Conservation (phyloP, 1,140 invertebrate species). For the Kradibia gibbosae region DNA sequence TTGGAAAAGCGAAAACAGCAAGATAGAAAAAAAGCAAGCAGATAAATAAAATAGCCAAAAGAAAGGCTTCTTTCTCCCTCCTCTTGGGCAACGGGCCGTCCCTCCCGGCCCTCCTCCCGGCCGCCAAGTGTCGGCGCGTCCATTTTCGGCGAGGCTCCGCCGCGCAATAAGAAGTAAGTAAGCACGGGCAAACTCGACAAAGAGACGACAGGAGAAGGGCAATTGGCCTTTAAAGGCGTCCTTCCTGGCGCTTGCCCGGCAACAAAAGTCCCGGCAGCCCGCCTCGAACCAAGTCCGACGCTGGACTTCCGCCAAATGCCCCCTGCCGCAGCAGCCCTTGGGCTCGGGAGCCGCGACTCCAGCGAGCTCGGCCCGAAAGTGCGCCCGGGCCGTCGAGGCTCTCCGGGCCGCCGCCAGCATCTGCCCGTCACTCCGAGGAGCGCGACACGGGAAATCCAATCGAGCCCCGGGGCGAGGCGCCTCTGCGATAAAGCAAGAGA, state of each 20-base stretch:
- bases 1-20: neutral
- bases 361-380: neutral
- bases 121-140: neutral
- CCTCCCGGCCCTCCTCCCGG: no score
- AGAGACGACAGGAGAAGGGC: conserved; percentile 7
- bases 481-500: neutral
- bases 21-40: no score
- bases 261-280: conserved; percentile 33
- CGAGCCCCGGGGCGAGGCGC: neutral
- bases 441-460: conserved; percentile 36
- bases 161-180: neutral
- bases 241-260: conserved; percentile 21
- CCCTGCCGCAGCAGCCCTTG: no score
- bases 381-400: conserved; percentile 18
- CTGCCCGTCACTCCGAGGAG: conserved; percentile 12
- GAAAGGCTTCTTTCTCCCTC: neutral
- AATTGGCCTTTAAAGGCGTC: conserved; percentile 33
- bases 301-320: conserved; percentile 60
- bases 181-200: conserved; percentile 8
- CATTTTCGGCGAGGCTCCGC: neutral
- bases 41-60: neutral
- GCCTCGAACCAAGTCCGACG: conserved; percentile 45
- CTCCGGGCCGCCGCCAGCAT: conserved; percentile 1
- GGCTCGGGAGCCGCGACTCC: no score
- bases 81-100: neutral